Base-by-base conservation (phyloP, 2,113 vertebrate genomes). In the Psilopogon haemacephalus region DNA sequence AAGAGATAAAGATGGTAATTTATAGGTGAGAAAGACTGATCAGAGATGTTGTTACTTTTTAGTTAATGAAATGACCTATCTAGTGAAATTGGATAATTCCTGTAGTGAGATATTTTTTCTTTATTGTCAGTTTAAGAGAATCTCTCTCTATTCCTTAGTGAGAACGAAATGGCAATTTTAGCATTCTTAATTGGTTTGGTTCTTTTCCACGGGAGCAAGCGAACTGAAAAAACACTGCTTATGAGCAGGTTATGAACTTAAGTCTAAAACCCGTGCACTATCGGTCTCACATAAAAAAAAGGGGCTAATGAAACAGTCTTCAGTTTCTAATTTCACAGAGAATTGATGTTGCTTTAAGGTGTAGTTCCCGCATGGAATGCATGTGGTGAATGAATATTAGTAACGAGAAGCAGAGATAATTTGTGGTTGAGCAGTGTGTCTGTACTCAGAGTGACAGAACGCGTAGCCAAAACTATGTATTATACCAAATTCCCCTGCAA, bases 281-380 rank as follows among this genome's bases (percentile, higher is more conserved):
- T 91, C 2, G 10, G 48, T 80, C 85, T 84, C 85, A 93, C 87
- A 93, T 94, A 86, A 92, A 93, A 92, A 93, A 89, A 87, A 94
- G 74, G 59, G 85, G 77, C 71, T 94, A 90, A 93, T 94, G 95
- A 94, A 97, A 95, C 71, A 85, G 74, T 83, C 76, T 90, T 94
- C 86, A 82, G 84, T 96, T 96, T 97, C 93, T 96, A 96, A 97
- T 97, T 97, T 97, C 96, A 96, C 95, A 97, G 93, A 93, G 91
- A 92, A 90, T 95, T 86, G 93, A 79, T 83, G 85, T 95, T 95
- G 95, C 92, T 96, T 91, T 94, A 95, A 97, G 89, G 78, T 93
- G 92, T 84, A 96, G 90, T 63, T 92, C 88, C 90, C 20, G 15
- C 70, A 58, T 54, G 38, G 72, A 91, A 95, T 70, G n/a, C 73